These are phyloP conservation scores for Aphyosemion australe DNA, from an alignment of 2,113 vertebrate genomes.

Conservation along the genomic window DNA sequence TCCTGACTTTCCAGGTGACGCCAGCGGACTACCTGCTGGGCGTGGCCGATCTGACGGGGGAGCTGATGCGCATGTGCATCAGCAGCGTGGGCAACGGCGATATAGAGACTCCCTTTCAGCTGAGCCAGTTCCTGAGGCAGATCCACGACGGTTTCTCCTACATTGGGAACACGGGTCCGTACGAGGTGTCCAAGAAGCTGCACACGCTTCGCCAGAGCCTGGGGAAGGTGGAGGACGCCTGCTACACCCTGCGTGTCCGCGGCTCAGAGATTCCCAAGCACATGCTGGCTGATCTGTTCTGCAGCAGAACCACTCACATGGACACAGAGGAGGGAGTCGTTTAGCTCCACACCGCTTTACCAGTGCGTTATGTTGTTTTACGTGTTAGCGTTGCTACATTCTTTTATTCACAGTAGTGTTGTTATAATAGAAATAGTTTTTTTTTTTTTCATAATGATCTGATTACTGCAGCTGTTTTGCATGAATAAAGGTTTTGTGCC, in stretches of 20 bases:
- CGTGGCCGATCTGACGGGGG: conserved; percentile 93
- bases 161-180: conserved; percentile 96
- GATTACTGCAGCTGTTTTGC: conserved; percentile 51
- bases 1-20: conserved; percentile 85
- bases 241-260: conserved; percentile 90
- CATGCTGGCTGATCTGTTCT: conserved; percentile 95
- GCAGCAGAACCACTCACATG: conserved; percentile 85
- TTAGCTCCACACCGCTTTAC: conserved; percentile 52
- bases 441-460: conserved; percentile 37
- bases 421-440: conserved; percentile 30
- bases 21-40: conserved; percentile 95
- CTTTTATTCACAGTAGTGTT: conserved; percentile 23
- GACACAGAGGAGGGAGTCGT: conserved; percentile 90
- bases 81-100: conserved; percentile 96
- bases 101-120: conserved; percentile 95
- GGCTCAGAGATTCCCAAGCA: conserved; percentile 97
- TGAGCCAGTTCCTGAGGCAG: conserved; percentile 92
- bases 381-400: conserved; percentile 24
- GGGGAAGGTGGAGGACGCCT: conserved; percentile 95
- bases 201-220: conserved; percentile 94
- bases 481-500: conserved; percentile 62
- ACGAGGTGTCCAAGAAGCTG: conserved; percentile 96
- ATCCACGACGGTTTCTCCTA: conserved; percentile 95
- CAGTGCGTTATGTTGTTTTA: not conserved
- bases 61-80: conserved; percentile 97